Evolutionary conservation across 2,113 vertebrate genomes (phyloP).

Genomic region (Archilochus colubris): DNA sequence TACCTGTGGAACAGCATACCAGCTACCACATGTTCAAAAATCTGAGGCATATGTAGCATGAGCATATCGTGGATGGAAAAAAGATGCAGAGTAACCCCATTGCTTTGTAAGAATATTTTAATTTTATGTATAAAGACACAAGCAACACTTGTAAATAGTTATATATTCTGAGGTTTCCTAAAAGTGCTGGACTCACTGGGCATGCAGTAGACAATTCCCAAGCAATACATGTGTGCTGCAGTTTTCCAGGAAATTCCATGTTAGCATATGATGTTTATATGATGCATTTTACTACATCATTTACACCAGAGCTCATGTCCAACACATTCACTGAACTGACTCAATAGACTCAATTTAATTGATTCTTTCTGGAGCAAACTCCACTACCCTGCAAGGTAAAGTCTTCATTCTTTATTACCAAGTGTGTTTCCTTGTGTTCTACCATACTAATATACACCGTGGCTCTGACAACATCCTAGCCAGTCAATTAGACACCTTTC

Average conservation of each 20-base stretch:
- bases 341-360: background rate
- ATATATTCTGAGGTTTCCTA: background rate
- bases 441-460: background rate
- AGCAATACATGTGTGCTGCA: background rate
- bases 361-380: background rate
- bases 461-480: background rate
- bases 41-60: fast-evolving
- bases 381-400: background rate
- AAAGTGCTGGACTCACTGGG: background rate
- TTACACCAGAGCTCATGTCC: background rate
- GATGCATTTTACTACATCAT: background rate
- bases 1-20: background rate
- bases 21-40: background rate
- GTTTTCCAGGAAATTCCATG: background rate
- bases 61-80: background rate
- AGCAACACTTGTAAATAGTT: background rate
- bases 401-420: background rate
- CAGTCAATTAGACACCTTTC: background rate
- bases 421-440: background rate
- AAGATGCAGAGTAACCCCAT: background rate
- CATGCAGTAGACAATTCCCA: background rate
- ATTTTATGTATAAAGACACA: background rate
- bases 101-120: background rate
- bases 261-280: background rate
- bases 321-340: background rate